phyloP scores from a whole-genome alignment of 2,888 invertebrate species.

The Aporophyla nigra region DNA sequence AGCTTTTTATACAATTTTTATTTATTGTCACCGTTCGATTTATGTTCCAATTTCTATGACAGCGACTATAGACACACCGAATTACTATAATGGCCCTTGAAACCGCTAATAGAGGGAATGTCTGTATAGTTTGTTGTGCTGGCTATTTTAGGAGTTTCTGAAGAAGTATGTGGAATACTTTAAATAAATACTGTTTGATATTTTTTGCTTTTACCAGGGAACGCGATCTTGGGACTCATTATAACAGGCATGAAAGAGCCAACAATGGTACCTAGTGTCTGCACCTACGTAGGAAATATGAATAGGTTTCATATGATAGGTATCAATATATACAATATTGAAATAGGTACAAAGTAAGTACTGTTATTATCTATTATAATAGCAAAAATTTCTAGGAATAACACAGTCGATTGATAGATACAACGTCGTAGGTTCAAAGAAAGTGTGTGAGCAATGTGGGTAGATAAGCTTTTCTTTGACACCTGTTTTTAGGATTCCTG shows the following conservation, averaged over 20 bases:
- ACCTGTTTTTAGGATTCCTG: conserved; percentile 9
- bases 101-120: conserved; percentile 75
- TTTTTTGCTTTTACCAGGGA: conserved; percentile 12
- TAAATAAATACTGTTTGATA: conserved; percentile 3
- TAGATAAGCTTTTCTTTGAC: conserved; percentile 11
- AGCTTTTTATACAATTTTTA: conserved; percentile 79
- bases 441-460: background rate
- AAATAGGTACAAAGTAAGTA: background rate
- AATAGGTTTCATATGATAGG: conserved; percentile 7
- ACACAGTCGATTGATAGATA: background rate
- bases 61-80: conserved; percentile 74
- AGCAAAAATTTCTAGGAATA: conserved; percentile 18
- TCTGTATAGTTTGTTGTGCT: conserved; percentile 33
- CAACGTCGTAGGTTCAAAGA: background rate
- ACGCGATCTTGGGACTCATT: conserved; percentile 13
- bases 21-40: conserved; percentile 84
- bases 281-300: background rate
- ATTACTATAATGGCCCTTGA: conserved; percentile 79
- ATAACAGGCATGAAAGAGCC: conserved; percentile 3
- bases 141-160: conserved; percentile 16
- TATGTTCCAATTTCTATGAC: conserved; percentile 78
- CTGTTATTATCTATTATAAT: background rate
- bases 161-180: conserved; percentile 11
- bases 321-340: background rate
- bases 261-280: conserved; percentile 1